A percentile compares a stretch with the other conserved stretches of the same genome.
Conservation (phyloP, 2,797 vertebrate genomes). For the Catostomus latipinnis region DNA sequence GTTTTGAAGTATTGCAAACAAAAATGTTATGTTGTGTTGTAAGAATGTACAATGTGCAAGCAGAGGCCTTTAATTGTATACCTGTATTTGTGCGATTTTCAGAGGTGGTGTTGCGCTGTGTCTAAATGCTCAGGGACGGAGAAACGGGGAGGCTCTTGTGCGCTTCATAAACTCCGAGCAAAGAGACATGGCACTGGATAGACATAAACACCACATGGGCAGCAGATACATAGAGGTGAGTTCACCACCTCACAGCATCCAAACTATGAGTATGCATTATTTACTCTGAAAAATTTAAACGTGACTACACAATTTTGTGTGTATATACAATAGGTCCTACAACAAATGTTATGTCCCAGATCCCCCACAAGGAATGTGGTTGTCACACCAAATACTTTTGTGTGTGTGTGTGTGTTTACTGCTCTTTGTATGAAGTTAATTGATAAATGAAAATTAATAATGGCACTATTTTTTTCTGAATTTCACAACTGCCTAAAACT, state of each 20-base stretch:
- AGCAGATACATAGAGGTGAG: conserved; percentile 94
- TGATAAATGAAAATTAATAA: too few species aligned
- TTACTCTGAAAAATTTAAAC: neutral
- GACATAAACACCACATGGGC: conserved; percentile 98
- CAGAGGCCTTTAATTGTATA: conserved; percentile 10
- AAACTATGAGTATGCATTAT: neutral
- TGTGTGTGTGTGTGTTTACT: too few species aligned
- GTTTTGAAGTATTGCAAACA: too few species aligned
- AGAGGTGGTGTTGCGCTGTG: conserved; percentile 95
- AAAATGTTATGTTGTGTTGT: neutral
- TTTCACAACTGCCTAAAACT: too few species aligned
- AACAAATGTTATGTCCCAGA: too few species aligned
- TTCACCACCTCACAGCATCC: neutral
- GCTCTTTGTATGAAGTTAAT: too few species aligned
- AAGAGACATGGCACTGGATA: conserved; percentile 91
- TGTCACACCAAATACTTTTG: too few species aligned
- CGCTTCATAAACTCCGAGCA: conserved; percentile 92
- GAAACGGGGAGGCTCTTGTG: conserved; percentile 94
- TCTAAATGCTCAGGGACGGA: conserved; percentile 93
- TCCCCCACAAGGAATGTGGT: too few species aligned
- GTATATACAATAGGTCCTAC: too few species aligned
- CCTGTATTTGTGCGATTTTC: conserved; percentile 48
- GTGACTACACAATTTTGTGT: too few species aligned
- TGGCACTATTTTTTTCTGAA: too few species aligned
- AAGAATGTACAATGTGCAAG: neutral